These are phyloP conservation scores for Ianthella basta DNA, from an alignment of 37 sponge, comb jelly and placozoan species.

Conservation along the genomic window DNA sequence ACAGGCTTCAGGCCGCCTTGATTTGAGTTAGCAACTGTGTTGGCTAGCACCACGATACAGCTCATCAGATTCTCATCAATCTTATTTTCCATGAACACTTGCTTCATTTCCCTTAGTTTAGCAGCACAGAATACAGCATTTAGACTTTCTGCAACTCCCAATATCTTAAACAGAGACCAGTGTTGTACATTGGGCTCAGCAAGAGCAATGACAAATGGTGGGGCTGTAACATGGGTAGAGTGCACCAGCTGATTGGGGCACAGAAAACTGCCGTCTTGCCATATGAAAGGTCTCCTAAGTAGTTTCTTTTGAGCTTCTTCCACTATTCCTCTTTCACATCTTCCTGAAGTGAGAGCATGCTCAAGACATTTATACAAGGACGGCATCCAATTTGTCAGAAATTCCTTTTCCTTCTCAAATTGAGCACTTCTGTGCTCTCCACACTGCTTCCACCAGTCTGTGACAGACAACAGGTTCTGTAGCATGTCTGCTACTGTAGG, in stretches of 20 bases:
- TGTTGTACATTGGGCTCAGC: slow-evolving; percentile 29
- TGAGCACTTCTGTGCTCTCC: neutral
- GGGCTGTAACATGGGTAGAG: neutral
- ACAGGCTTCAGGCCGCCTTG: too few species aligned
- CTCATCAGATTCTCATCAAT: neutral
- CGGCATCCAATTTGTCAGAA: neutral
- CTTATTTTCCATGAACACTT: neutral
- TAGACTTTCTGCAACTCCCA: slow-evolving; percentile 28
- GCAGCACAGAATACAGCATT: neutral
- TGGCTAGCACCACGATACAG: neutral
- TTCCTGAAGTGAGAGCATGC: neutral
- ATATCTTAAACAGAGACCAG: slow-evolving; percentile 32
- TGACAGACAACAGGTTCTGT: slow-evolving; percentile 25
- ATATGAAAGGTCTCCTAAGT: slow-evolving; percentile 30
- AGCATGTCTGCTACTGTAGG: slow-evolving; percentile 31
- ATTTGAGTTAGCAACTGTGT: neutral
- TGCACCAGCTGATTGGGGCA: slow-evolving; percentile 3
- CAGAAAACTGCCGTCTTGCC: slow-evolving; percentile 51
- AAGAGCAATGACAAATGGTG: slow-evolving; percentile 41
- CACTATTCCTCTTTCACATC: neutral
- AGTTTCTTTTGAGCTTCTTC: neutral
- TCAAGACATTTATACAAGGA: slow-evolving; percentile 44
- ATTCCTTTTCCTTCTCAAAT: neutral
- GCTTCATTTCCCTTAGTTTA: neutral
- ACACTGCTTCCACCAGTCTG: neutral